Percentiles rank a stretch among this genome's conserved stretches.
Conservation (phyloP, 2,888 invertebrate species). For the Itoplectis maculator region DNA sequence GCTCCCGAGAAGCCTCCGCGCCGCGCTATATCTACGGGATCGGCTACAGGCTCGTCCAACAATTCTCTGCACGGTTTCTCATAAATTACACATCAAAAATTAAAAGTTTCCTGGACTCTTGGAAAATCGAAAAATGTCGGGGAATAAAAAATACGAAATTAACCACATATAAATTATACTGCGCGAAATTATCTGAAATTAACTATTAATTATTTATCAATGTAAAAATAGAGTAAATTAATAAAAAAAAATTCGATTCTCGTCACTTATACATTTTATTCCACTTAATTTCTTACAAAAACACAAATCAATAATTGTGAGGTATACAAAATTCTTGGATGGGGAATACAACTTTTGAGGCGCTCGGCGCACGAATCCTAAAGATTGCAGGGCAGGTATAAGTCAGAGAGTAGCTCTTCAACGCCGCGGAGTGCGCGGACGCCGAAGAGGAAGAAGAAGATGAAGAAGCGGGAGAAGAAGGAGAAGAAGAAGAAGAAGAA, state of each 20-base stretch:
- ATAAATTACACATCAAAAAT: not conserved
- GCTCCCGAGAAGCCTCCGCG: slow-evolving; percentile 61
- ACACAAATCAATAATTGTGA: not conserved
- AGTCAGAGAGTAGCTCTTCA: slow-evolving; percentile 20
- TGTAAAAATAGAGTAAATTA: no score
- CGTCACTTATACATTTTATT: not conserved
- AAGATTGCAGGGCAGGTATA: slow-evolving; percentile 18
- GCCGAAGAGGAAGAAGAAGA: slow-evolving; percentile 15
- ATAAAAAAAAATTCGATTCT: not conserved
- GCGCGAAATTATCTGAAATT: not conserved
- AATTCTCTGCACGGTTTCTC: slow-evolving; percentile 30
- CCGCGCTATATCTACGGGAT: slow-evolving; percentile 62
- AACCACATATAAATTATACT: no score
- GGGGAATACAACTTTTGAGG: slow-evolving; percentile 21
- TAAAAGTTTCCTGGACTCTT: not conserved
- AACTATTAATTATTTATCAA: no score
- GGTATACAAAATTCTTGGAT: no score
- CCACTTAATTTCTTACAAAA: no score
- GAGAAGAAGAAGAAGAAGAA: slow-evolving; percentile 31
- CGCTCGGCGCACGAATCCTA: not conserved
- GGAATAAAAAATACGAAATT: not conserved
- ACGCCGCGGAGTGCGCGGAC: slow-evolving; percentile 3
- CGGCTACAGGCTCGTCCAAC: slow-evolving; percentile 61
- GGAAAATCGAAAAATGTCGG: not conserved
- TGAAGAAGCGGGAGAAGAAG: slow-evolving; percentile 2